A percentile compares a stretch with the other conserved stretches of the same genome.
These are phyloP conservation scores for Plagiodera versicolora DNA, from an alignment of 2,888 invertebrate genomes.

Conservation along the genomic window DNA sequence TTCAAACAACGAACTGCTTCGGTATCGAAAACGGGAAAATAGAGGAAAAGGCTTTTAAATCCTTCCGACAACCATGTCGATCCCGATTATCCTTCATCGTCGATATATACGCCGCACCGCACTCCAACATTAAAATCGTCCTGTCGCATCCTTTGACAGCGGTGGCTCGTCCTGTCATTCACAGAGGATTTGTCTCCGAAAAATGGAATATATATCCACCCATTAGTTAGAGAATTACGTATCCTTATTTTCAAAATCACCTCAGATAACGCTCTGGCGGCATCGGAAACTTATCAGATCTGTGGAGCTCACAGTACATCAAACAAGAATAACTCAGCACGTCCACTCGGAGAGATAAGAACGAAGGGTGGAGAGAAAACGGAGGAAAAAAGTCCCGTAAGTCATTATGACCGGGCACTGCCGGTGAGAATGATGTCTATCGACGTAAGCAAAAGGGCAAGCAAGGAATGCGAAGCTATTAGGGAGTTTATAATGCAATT, in stretches of 20 bases:
- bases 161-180: constrained; percentile 11
- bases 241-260: no score
- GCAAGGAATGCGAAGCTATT: constrained; percentile 1
- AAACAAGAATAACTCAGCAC: no score
- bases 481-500: not conserved
- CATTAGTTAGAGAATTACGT: no score
- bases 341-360: not conserved
- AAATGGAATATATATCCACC: no score
- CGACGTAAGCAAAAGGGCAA: constrained; percentile 1
- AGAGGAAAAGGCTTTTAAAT: constrained; percentile 27
- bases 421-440: not conserved
- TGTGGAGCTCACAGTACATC: no score
- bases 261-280: no score
- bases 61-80: constrained; percentile 30
- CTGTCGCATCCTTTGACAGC: constrained; percentile 10
- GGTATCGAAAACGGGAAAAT: constrained; percentile 15
- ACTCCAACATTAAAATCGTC: constrained; percentile 32
- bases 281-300: no score
- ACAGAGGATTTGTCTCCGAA: not conserved
- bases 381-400: not conserved
- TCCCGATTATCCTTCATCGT: constrained; percentile 33
- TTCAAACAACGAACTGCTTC: constrained; percentile 19
- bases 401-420: no score
- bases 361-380: not conserved
- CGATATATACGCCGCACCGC: constrained; percentile 26